Percentiles rank a stretch among this genome's conserved stretches.
Evolutionary conservation across 2,797 vertebrate species (phyloP).

Genomic region (Squalus acanthias): DNA sequence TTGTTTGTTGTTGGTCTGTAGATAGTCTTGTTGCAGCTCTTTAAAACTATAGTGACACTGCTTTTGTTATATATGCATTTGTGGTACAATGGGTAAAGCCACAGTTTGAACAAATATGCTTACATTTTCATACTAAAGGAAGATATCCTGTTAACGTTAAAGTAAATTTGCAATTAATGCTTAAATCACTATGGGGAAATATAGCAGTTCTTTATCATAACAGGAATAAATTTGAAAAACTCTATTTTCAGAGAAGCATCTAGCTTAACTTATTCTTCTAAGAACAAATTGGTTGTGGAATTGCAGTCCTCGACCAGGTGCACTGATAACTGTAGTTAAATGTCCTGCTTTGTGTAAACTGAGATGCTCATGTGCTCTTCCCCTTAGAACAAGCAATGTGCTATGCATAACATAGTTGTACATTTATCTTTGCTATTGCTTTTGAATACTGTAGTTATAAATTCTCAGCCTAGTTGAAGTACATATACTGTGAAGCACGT

Average conservation of each 20-base stretch:
- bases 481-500: conserved; percentile 84
- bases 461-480: conserved; percentile 75
- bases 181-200: conserved; percentile 81
- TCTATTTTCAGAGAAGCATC: conserved; percentile 72
- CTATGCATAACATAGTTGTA: conserved; percentile 89
- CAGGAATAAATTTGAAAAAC: conserved; percentile 68
- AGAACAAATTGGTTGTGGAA: conserved; percentile 57
- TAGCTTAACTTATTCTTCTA: conserved; percentile 55
- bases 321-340: conserved; percentile 74
- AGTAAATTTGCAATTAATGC: conserved; percentile 81
- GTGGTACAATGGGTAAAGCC: conserved; percentile 88
- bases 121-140: conserved; percentile 76
- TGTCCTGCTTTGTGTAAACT: conserved; percentile 81
- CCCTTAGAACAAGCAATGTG: conserved; percentile 87
- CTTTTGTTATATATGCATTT: conserved; percentile 83
- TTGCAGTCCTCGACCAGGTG: conserved; percentile 63
- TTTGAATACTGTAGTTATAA: conserved; percentile 66
- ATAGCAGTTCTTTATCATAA: conserved; percentile 73
- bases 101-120: conserved; percentile 84
- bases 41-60: conserved; percentile 75
- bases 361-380: conserved; percentile 76
- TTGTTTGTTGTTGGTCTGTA: conserved; percentile 91
- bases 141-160: conserved; percentile 81
- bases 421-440: conserved; percentile 79
- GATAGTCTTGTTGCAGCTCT: conserved; percentile 90